Conservation (phyloP, 1,140 invertebrate genomes). For the Lethrus apterus region DNA sequence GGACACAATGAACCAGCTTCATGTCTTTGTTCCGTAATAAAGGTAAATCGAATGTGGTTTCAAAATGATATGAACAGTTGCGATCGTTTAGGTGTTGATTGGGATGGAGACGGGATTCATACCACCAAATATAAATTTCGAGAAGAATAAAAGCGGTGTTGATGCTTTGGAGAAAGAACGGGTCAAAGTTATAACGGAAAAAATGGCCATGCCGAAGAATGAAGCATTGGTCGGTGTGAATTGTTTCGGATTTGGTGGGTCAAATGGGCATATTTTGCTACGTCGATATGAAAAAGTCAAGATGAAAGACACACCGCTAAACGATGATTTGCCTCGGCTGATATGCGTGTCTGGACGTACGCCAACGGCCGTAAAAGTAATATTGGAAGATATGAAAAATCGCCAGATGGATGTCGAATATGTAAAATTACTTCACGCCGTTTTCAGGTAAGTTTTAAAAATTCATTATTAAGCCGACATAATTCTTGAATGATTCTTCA, state of each 20-base stretch:
- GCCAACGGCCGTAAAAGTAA: constrained; percentile 55
- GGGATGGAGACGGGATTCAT: constrained; percentile 67
- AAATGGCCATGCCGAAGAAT: constrained; percentile 52
- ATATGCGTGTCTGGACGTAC: constrained; percentile 56
- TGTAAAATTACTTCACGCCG: constrained; percentile 46
- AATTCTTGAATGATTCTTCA: no score
- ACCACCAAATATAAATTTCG: constrained; percentile 74
- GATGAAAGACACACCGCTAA: constrained; percentile 42
- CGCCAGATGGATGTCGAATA: constrained; percentile 51
- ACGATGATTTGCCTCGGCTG: constrained; percentile 52
- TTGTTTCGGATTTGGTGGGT: constrained; percentile 59
- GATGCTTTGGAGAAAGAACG: constrained; percentile 61
- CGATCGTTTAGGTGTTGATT: constrained; percentile 36
- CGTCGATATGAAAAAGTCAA: constrained; percentile 48
- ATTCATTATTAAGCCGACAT: no score
- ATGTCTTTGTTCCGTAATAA: constrained; percentile 75
- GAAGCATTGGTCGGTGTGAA: constrained; percentile 50
- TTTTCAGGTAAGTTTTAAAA: constrained; percentile 28
- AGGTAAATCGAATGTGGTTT: no score
- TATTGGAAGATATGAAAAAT: constrained; percentile 59
- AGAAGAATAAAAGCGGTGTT: constrained; percentile 64
- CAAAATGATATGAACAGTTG: no score
- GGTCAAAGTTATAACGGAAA: constrained; percentile 62
- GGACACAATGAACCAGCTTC: constrained; percentile 89
- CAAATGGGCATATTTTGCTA: constrained; percentile 61